phyloP scores from a whole-genome alignment of 2,888 invertebrate species.

The Patella depressa region DNA sequence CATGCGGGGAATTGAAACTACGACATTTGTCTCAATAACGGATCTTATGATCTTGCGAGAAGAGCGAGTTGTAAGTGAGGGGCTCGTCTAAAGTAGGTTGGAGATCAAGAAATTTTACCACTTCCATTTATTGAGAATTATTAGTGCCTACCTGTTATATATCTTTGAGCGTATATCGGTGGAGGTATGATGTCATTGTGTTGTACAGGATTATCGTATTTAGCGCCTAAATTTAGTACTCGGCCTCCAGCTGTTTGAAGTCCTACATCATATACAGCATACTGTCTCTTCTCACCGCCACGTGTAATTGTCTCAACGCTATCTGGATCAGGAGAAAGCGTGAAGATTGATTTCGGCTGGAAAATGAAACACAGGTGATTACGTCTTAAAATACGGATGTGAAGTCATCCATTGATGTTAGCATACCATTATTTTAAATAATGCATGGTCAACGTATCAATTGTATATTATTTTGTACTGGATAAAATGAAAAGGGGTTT shows the following conservation, averaged over 20 bases:
- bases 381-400: not conserved
- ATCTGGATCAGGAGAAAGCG: slow-evolving; percentile 50
- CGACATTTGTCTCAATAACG: no score
- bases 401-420: no score
- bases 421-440: not conserved
- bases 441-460: not conserved
- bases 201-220: slow-evolving; percentile 74
- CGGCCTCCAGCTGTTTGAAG: slow-evolving; percentile 68
- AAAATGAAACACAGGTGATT: not conserved
- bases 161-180: slow-evolving; percentile 80
- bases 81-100: not conserved
- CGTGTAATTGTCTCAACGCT: slow-evolving; percentile 69
- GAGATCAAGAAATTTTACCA: not conserved
- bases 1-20: no score
- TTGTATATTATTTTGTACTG: no score
- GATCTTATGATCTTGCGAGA: no score
- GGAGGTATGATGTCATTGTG: slow-evolving; percentile 72
- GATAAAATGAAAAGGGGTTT: no score
- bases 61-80: no score
- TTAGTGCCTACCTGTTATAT: slow-evolving; percentile 65
- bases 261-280: slow-evolving; percentile 81
- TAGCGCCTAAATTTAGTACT: slow-evolving; percentile 78
- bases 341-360: slow-evolving; percentile 26
- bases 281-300: slow-evolving; percentile 79
- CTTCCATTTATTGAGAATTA: not conserved